Percentiles rank a stretch among this genome's conserved stretches.
Evolutionary conservation across 1,140 invertebrate genomes (phyloP).

Genomic region (Cataglyphis hispanica): DNA sequence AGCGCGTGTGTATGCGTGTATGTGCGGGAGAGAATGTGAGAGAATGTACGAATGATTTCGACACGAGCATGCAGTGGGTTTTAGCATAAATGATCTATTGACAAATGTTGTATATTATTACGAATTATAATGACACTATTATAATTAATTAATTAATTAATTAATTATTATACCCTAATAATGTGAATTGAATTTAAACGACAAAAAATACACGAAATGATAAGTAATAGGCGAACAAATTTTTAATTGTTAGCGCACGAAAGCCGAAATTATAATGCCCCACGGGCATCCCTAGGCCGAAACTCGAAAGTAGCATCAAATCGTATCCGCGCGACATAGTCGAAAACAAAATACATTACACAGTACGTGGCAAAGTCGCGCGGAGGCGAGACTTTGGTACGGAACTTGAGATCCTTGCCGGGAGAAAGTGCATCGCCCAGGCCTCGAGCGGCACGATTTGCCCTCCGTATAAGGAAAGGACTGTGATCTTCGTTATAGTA

Average conservation of each 20-base stretch:
- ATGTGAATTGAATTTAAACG: constrained; percentile 86
- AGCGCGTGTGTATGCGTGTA: constrained; percentile 34
- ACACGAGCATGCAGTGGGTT: constrained; percentile 82
- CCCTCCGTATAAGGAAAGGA: constrained; percentile 43
- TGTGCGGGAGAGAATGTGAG: constrained; percentile 60
- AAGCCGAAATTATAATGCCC: constrained; percentile 41
- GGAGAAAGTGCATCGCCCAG: constrained; percentile 59
- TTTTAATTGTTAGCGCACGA: constrained; percentile 83
- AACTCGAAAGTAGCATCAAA: constrained; percentile 42
- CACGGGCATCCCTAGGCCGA: constrained; percentile 19
- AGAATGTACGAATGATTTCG: constrained; percentile 71
- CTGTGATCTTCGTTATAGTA: constrained; percentile 20
- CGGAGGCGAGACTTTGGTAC: constrained; percentile 13
- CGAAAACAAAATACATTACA: constrained; percentile 24
- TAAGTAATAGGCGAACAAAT: constrained; percentile 84
- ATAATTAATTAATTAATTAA: constrained; percentile 85
- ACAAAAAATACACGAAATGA: constrained; percentile 81
- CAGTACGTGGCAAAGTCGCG: background rate
- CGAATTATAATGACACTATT: constrained; percentile 87
- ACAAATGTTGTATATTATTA: constrained; percentile 87
- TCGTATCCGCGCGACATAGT: constrained; percentile 27
- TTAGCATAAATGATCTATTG: constrained; percentile 86
- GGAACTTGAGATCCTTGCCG: constrained; percentile 43
- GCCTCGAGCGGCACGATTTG: constrained; percentile 56
- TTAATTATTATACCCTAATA: constrained; percentile 86